Evolutionary conservation across 2,113 vertebrate genomes (phyloP), one percentile per base, ranked within the genome.

Genomic region (Cebidichthys violaceus): DNA sequence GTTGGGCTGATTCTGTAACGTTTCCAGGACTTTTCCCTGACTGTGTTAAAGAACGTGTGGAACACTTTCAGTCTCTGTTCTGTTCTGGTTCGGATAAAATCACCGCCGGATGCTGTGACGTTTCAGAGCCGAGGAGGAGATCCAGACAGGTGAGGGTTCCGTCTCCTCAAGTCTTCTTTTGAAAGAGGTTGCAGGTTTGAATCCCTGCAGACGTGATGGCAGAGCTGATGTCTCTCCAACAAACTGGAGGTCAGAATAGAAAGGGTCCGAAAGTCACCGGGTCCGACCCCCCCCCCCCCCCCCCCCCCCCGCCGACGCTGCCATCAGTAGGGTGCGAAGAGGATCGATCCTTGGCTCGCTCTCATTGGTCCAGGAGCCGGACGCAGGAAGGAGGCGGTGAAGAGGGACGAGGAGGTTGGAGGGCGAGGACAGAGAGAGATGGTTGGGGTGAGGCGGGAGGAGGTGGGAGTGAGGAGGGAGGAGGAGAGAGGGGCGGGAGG

Each of bases 361-460:
- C 97, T 96, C 64, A 99, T 96, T 74, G 97, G 97, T 65, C 98
- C 97, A 0, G 97, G 97, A 37, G 96, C 96, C 0, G 97, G 95
- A 83, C 97, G 94, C 79, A 99, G 94, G 77, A 99, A 96, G 41
- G 97, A 96, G 1, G 96, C 94, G 81, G 97, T 96, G 92, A 99
- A 97, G 77, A 98, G 89, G 17, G 97, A 96, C 24, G 96, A 86
- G 0, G 95, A 76, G 4, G 96, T 94, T 4, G 96, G 94, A 0
- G 97, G 96, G 22, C 96, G 95, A 0, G 96, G 95, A 0, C 96
- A 97, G n/a, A 98, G 96, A 4, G 98, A 95, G 89, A 99, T 93
- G 1, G 97, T 89, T 0, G 97, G 93, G 31, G 78, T 71, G 0
- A 97, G 95, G 3, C 96, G 95, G 0, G 96, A 94, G 0, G 97